Evolutionary conservation across 2,888 invertebrate species (phyloP), one percentile per base, ranked within the genome.

Genomic region (Pandemis corylana): DNA sequence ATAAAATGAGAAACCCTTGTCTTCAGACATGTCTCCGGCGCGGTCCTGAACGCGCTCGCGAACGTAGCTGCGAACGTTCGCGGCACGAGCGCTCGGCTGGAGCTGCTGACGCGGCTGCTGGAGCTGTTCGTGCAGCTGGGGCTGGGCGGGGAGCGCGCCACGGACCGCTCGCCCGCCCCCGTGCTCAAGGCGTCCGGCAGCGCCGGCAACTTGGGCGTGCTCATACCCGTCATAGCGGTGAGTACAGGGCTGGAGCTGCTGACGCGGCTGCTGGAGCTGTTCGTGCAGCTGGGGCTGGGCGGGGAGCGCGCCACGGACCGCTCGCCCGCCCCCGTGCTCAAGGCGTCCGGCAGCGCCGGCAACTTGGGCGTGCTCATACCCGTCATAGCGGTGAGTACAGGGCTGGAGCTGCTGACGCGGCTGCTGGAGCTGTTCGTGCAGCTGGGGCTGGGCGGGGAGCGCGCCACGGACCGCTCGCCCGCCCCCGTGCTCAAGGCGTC

Each of bases 61-160:
- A 99, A 99, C 91, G 98, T 99, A 81, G 98, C 99, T 0, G 98
- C 98, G 62, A 98, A 98, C 87, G 96, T 99, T 20, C 97, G 98
- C 83, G 98, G 98, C 1, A 98, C 98, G 78, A 91, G 95, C 0
- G 97, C 97, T 77, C 96, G 98, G 88, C 95, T 97, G 71, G 99
- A 99, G 83, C 92, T 99, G 59, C 92, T 99, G 42, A 97, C 97
- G 1, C 96, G 98, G 44, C 95, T 99, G 69, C 94, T 99, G 68
- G 99, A 99, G 91, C 94, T 99, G 63, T 99, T 99, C 93, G 99
- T 99, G 0, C 99, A 99, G 88, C 96, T 99, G 76, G 99, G 99
- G 0, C 94, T 99, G 72, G 99, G 99, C 0, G 99, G 99, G 0
- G 99, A 99, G 90, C 95, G 99, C 61, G 98, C 99, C 46, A 98